Conservation (phyloP, 1,140 invertebrate species). For the Drosophila tristis region DNA sequence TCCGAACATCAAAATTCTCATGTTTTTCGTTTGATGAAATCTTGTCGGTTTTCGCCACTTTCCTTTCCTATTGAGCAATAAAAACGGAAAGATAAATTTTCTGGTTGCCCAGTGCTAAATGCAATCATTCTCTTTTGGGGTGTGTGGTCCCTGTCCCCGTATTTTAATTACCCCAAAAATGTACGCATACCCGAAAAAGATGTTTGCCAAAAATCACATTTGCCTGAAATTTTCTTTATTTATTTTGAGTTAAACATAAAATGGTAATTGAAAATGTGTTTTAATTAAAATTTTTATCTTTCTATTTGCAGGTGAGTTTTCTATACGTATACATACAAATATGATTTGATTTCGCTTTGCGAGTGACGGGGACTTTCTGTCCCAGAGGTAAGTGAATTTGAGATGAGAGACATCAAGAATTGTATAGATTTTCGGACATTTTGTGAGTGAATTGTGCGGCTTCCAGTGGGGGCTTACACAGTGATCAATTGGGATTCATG, state of each 20-base stretch:
- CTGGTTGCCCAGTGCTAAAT: constrained; percentile 3
- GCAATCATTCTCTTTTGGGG: neutral
- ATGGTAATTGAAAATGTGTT: constrained; percentile 20
- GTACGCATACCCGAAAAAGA: too few species aligned
- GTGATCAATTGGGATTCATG: too few species aligned
- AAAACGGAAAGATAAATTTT: constrained; percentile 14
- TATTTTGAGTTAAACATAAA: neutral
- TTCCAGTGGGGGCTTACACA: too few species aligned
- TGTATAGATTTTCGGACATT: too few species aligned
- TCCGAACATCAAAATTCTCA: constrained; percentile 43
- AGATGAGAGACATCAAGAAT: too few species aligned
- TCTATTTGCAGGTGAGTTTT: constrained; percentile 69
- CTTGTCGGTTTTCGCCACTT: constrained; percentile 18
- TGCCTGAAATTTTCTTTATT: neutral
- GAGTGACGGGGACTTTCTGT: too few species aligned
- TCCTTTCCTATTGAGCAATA: constrained; percentile 5
- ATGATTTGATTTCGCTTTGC: too few species aligned
- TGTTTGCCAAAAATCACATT: too few species aligned
- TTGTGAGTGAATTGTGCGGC: too few species aligned
- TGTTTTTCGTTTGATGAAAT: constrained; percentile 66
- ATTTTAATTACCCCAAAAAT: constrained; percentile 50
- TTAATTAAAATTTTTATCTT: constrained; percentile 44
- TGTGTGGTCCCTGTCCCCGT: neutral
- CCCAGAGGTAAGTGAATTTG: too few species aligned
- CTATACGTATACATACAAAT: neutral